phyloP scores from a whole-genome alignment of 1,140 invertebrate genomes.

The Scaptomyza hsui region DNA sequence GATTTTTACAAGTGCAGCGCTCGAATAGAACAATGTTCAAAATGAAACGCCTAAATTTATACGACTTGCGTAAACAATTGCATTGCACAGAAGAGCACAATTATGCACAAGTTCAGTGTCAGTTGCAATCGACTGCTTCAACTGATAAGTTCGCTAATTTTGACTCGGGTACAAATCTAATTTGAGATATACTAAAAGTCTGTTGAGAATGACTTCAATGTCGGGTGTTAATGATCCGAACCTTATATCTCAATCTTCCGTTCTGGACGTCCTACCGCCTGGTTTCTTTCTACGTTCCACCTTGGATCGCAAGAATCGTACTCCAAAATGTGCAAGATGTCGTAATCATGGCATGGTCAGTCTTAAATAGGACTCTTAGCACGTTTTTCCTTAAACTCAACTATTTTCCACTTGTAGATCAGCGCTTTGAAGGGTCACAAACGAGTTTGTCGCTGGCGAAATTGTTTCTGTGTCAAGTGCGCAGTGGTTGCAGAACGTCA shows the following conservation, averaged over 20 bases:
- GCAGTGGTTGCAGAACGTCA: conserved; percentile 99
- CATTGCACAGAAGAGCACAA: background rate
- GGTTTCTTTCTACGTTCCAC: conserved; percentile 93
- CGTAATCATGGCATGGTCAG: conserved; percentile 98
- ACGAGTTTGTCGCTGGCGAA: conserved; percentile 97
- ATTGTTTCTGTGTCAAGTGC: conserved; percentile 98
- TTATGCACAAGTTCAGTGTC: conserved; percentile 30
- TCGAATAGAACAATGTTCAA: too few relatives aligned
- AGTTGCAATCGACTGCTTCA: conserved; percentile 81
- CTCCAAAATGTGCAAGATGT: conserved; percentile 99
- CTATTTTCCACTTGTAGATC: conserved; percentile 59
- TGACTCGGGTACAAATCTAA: conserved; percentile 17
- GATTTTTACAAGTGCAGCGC: too few relatives aligned
- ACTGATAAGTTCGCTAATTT: conserved; percentile 69
- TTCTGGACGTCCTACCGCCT: conserved; percentile 90
- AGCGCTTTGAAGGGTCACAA: conserved; percentile 99
- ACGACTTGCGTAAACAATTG: background rate
- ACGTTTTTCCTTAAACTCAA: background rate
- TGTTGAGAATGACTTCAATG: conserved; percentile 88
- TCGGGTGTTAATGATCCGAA: conserved; percentile 92
- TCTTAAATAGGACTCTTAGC: background rate
- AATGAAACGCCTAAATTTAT: background rate
- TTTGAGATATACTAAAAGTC: conserved; percentile 2
- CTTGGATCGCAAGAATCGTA: conserved; percentile 96
- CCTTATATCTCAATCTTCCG: conserved; percentile 92